Evolutionary conservation across 2,113 vertebrate species (phyloP), one percentile per base, ranked within the genome.

Genomic region (Odontesthes bonariensis): DNA sequence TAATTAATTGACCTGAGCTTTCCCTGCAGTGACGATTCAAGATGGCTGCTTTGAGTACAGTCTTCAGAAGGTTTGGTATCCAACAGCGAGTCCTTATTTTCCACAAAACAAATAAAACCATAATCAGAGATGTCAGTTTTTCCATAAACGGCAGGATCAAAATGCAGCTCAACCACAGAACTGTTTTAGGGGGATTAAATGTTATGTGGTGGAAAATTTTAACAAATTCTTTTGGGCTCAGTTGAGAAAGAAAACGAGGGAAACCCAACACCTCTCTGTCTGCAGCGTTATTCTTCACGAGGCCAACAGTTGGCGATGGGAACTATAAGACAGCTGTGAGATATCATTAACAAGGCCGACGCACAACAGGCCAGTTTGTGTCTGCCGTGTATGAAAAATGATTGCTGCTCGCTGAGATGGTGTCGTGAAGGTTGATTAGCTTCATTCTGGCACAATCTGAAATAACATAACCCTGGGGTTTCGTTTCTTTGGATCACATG

Each of bases 361-460:
- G 2, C 79, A 38, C 66, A 55, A 49, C 67, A 35, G 75, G 68
- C 42, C 32, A 6, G 65, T 81, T 73, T 69, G 35, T 78, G 58
- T 67, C 27, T 8, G n/a, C 54, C 27, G 17, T 0, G 11, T 10
- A 14, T 85, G 84, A 86, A 75, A 66, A 88, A 89, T 68, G 77
- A 81, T 33, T 35, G 44, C 75, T 5, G 69, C 77, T 74, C 73
- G 0, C 32, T 70, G 13, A 1, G 52, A 5, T 27, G n/a, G 78
- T 58, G 82, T 63, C 63, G 14, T 61, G 81, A 84, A 90, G 85
- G 86, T 84, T 82, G 84, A 86, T 79, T 47, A 86, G 77, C 73
- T 60, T 33, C 68, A 66, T 49, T 77, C 72, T 74, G 81, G 44
- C 20, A 61, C 62, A 40, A 35, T 49, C 20, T 65, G 66, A 82